phyloP scores from a whole-genome alignment of 2,113 vertebrate species.

The Hippocampus barbouri region DNA sequence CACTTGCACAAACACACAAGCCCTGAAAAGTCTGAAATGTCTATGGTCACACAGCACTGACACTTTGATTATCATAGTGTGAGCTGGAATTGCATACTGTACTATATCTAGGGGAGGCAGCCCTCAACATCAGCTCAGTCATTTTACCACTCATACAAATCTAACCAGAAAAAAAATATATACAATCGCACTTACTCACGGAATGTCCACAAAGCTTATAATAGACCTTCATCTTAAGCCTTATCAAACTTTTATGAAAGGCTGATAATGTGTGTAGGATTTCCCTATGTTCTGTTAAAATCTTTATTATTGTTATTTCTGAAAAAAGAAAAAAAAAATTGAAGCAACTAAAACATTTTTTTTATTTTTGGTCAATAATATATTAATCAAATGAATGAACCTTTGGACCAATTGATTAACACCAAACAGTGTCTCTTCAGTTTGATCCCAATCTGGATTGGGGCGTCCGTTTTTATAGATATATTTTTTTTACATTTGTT shows the following conservation, averaged over 20 bases:
- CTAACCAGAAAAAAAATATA: slow-evolving; percentile 28
- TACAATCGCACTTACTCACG: slow-evolving; percentile 70
- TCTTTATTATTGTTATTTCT: slow-evolving; percentile 7
- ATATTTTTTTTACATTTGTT: slow-evolving; percentile 6
- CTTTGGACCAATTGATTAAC: slow-evolving; percentile 45
- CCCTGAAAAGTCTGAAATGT: slow-evolving; percentile 67
- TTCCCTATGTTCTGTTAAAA: slow-evolving; percentile 31
- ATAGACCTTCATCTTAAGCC: slow-evolving; percentile 41
- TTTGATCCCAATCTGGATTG: background rate
- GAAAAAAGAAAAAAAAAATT: background rate
- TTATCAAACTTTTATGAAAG: slow-evolving; percentile 26
- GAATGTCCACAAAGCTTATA: slow-evolving; percentile 69
- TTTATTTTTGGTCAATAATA: background rate
- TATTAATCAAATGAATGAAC: slow-evolving; percentile 12
- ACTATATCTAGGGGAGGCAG: slow-evolving; percentile 52
- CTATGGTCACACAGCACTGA: slow-evolving; percentile 65
- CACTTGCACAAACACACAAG: slow-evolving; percentile 54
- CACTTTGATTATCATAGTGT: slow-evolving; percentile 69
- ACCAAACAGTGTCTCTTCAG: slow-evolving; percentile 21
- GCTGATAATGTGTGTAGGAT: slow-evolving; percentile 5
- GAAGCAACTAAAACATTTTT: background rate
- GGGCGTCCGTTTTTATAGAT: slow-evolving; percentile 13
- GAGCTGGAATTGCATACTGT: slow-evolving; percentile 70
- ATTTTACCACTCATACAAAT: slow-evolving; percentile 14
- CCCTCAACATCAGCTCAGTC: slow-evolving; percentile 60